Conservation (phyloP, 1,140 invertebrate species). For the Zaprionus tsacasi region DNA sequence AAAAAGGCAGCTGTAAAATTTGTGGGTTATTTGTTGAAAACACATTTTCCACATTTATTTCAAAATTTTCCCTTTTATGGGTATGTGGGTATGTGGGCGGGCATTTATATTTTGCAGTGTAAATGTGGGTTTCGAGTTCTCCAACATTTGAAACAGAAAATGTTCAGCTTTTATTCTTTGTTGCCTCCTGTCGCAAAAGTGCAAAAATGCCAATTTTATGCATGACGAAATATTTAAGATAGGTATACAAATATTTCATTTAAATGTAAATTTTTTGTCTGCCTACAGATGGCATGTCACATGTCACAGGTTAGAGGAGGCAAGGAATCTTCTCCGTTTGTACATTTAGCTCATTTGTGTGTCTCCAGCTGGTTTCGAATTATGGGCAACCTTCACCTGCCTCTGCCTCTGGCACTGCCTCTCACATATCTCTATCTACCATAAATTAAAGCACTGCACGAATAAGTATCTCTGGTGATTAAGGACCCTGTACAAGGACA, state of each 20-base stretch:
- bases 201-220: slow-evolving; percentile 78
- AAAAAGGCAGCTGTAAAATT: slow-evolving; percentile 73
- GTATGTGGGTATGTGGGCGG: slow-evolving; percentile 4
- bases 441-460: not conserved
- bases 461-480: slow-evolving; percentile 40
- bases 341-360: slow-evolving; percentile 37
- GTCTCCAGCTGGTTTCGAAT: slow-evolving; percentile 58
- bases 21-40: slow-evolving; percentile 70
- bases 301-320: slow-evolving; percentile 21
- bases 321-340: not conserved
- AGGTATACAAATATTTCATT: slow-evolving; percentile 76
- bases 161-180: slow-evolving; percentile 53
- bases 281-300: slow-evolving; percentile 3
- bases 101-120: slow-evolving; percentile 17
- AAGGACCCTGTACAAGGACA: slow-evolving; percentile 26
- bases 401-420: not conserved
- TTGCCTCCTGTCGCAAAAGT: slow-evolving; percentile 32
- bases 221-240: slow-evolving; percentile 77
- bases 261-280: slow-evolving; percentile 72
- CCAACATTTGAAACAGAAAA: slow-evolving; percentile 50
- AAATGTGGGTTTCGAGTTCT: slow-evolving; percentile 49
- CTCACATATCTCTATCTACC: not conserved
- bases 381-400: slow-evolving; percentile 40
- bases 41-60: slow-evolving; percentile 65
- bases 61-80: not conserved